phyloP scores from a whole-genome alignment of 2,797 vertebrate species.

The Nothura maculosa region DNA sequence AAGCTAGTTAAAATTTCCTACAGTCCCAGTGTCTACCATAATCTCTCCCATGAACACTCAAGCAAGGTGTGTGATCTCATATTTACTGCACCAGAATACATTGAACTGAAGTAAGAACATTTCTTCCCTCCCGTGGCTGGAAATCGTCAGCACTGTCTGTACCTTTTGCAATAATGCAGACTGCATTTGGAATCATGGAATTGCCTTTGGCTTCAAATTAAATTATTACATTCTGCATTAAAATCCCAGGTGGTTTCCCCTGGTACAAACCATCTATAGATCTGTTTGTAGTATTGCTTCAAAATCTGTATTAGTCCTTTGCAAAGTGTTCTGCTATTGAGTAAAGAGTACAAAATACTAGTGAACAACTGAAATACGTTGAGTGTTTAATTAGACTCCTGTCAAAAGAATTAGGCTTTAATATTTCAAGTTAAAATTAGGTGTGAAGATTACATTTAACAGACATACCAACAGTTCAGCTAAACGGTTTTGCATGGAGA shows the following conservation, averaged over 20 bases:
- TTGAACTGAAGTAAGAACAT: background rate
- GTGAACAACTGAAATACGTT: background rate
- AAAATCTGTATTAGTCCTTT: background rate
- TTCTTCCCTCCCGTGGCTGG: background rate
- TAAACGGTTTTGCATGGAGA: background rate
- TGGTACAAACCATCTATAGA: background rate
- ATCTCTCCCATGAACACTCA: background rate
- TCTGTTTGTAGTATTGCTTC: background rate
- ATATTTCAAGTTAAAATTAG: background rate
- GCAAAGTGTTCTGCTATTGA: background rate
- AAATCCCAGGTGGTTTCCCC: background rate
- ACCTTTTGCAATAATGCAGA: rapidly evolving
- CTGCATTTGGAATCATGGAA: background rate
- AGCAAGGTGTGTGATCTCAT: background rate
- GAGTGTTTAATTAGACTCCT: background rate
- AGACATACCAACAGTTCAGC: background rate
- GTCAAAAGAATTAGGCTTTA: background rate
- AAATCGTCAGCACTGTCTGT: background rate
- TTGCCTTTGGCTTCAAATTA: background rate
- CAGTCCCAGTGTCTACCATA: background rate
- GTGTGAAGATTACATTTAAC: background rate
- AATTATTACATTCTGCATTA: background rate
- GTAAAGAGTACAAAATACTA: background rate
- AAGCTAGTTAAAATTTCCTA: background rate
- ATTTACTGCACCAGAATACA: background rate